Conservation (phyloP, 2,113 vertebrate genomes). For the Dinomys branickii region DNA sequence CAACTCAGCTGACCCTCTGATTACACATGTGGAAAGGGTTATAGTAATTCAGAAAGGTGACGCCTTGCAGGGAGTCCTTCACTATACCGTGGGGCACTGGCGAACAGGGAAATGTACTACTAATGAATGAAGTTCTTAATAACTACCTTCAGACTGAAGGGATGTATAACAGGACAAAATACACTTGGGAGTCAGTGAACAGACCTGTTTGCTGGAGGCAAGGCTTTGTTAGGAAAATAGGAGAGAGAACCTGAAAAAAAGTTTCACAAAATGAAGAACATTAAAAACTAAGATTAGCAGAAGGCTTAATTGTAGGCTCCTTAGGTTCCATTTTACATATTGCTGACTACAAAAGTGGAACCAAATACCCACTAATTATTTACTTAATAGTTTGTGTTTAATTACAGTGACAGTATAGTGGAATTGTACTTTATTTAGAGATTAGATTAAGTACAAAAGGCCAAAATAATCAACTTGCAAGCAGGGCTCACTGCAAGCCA, state of each 20-base stretch:
- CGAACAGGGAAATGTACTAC: neutral
- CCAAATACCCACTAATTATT: neutral
- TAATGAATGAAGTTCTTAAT: neutral
- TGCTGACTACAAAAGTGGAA: neutral
- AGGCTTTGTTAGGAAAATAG: neutral
- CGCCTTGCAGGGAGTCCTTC: neutral
- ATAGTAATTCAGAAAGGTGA: neutral
- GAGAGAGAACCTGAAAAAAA: neutral
- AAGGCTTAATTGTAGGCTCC: neutral
- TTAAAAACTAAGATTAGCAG: neutral
- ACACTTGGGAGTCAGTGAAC: neutral
- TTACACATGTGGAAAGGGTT: neutral
- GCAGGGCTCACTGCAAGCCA: neutral
- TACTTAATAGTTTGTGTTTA: neutral
- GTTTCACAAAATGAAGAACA: neutral
- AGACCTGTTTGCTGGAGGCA: neutral
- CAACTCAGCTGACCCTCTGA: neutral
- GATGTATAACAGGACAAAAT: neutral
- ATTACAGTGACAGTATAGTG: neutral
- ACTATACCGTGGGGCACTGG: neutral
- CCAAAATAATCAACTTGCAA: conserved; percentile 31
- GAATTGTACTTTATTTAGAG: neutral
- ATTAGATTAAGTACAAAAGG: neutral
- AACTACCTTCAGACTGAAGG: neutral
- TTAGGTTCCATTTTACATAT: neutral